phyloP scores from a whole-genome alignment of 2,888 invertebrate genomes.

The Stenurella melanura region DNA sequence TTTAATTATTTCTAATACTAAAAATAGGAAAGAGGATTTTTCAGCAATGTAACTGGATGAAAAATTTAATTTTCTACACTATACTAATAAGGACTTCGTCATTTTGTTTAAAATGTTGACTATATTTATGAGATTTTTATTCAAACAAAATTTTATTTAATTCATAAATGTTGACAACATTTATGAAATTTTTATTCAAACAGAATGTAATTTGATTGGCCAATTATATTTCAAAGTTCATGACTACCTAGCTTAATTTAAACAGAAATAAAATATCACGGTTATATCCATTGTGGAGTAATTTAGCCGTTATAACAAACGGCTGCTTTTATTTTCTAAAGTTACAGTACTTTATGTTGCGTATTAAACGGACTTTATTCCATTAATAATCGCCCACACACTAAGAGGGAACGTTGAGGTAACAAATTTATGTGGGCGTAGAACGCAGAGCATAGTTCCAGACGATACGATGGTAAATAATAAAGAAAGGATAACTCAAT shows the following conservation, averaged over 20 bases:
- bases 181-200: too few relatives aligned
- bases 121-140: too few relatives aligned
- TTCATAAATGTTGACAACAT: too few relatives aligned
- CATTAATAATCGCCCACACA: slow-evolving; percentile 33
- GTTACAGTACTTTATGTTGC: slow-evolving; percentile 25
- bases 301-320: slow-evolving; percentile 24
- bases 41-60: too few relatives aligned
- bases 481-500: slow-evolving; percentile 19
- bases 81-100: too few relatives aligned
- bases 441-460: not conserved
- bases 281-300: not conserved
- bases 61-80: too few relatives aligned
- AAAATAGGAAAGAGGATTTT: too few relatives aligned
- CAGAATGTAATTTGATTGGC: too few relatives aligned
- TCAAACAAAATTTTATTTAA: too few relatives aligned
- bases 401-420: not conserved
- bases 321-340: slow-evolving; percentile 28
- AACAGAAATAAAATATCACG: slow-evolving; percentile 1
- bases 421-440: slow-evolving; percentile 21
- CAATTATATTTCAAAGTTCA: not conserved
- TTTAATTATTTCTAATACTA: too few relatives aligned
- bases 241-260: not conserved
- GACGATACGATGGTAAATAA: slow-evolving; percentile 18
- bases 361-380: slow-evolving; percentile 22
- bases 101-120: too few relatives aligned